Base-by-base conservation (phyloP, 2,797 vertebrate species). In the Columba guinea region DNA sequence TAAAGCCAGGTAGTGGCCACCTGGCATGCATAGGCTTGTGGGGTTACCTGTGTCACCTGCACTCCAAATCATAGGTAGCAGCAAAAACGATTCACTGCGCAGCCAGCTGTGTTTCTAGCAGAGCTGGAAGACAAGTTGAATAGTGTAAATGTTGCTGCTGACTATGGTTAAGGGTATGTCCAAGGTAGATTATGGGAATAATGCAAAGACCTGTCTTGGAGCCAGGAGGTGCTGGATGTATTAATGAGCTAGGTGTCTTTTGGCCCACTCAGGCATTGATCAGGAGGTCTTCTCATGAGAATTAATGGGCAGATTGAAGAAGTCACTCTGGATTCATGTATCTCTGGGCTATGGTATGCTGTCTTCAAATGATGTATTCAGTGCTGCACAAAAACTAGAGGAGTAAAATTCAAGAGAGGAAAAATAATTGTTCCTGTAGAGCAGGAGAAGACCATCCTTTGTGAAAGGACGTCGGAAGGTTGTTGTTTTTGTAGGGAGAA, bases 31-130 rank as follows among this genome's bases (percentile, higher is more conserved):
- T 8, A 55, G 21, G 48, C 9, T 27, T 4, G 3, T 20, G n/a
- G 30, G 49, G 44, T 32, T 56, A 7, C 55, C 56, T 3, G 41
- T 73, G 64, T 41, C 73, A 30, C 52, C 49, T 9, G 3, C 15
- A 0, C 17, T 35, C 44, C 60, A 13, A 27, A 52, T 5, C 7
- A 0, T 2, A 2, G 41, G 53, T 35, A 37, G 2, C 35, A 21
- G 26, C 35, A 10, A 22, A 64, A 39, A 37, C 23, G 60, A 14
- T 58, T 68, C 9, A 0, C 18, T 77, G 49, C 56, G 51, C 51
- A 55, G 77, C 44, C 68, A 5, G 23, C 3, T 52, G 5, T 52
- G 0, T 16, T 11, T 59, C n/a, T 35, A 74, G 26, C 58, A 73
- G 74, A 59, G 60, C 48, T 48, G 55, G 10, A 39, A 62, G 41